Evolutionary conservation across 2,888 invertebrate species (phyloP), one percentile per base, ranked within the genome.

Genomic region (Temnothorax ravouxi): DNA sequence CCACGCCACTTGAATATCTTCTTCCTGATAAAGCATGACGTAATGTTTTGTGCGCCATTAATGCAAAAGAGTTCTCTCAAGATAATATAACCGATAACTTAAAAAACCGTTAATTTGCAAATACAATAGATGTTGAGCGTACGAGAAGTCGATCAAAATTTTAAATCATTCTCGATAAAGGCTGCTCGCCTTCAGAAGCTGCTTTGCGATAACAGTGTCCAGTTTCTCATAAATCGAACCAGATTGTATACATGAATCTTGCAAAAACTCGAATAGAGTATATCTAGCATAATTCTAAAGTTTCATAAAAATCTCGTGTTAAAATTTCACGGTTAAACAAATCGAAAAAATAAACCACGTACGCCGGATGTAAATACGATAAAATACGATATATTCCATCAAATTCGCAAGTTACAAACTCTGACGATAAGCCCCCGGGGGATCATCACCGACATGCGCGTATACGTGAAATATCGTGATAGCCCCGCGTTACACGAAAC

Each of bases 341-440:
- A 29, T 47, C 29, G 38, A 15, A 18, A 29, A 9, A 47, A 29
- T 1, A n/a, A 71, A 3, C 34, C 29, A 13, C 5, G 1, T 41
- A n/a, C 15, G 21, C 15, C 15, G 5, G 34, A 15, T 21, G 21
- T 41, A 25, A 29, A 29, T 29, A 29, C 29, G 29, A 29, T 29
- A 29, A 71, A 59, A 72, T 21, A 34, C 9, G 18, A 47, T 59
- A 47, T 59, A 44, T 15, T 44, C 13, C 44, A 13, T 38, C 56
- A 59, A 47, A 72, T 69, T 77, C 41, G 41, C 56, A 13, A 80
- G 47, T 59, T 72, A 18, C n/a, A 47, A 72, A 71, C 34, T 71
- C 21, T 13, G 13, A 34, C 34, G 56, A 72, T 80, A 59, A 79
- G 25, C 11, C 11, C 11, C 29, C 15, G 66, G 18, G 29, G 47